Base-by-base conservation (phyloP, 1,140 invertebrate genomes). In the Nymphalis io region DNA sequence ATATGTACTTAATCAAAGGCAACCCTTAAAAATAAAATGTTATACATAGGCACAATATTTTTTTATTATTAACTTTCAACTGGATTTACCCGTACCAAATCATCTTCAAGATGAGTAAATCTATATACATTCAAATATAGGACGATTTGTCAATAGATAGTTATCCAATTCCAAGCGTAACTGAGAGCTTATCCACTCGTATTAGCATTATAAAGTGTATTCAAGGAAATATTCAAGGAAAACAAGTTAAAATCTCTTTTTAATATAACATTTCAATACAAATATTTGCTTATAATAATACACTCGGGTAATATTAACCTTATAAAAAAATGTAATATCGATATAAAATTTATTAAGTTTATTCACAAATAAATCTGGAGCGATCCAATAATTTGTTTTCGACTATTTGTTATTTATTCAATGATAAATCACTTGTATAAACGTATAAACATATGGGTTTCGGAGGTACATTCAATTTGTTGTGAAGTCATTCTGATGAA, bases 401-500 rank as follows among this genome's bases (percentile, higher is more conserved):
- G 64, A 55, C 60, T 75, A 78, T 75, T 69, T 75, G 71, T 73
- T 76, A 78, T 72, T 75, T 78, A 68, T 71, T 44, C 62, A 69
- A 70, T 73, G 69, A 75, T 78, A 75, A 70, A 73, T 65, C 63
- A 57, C 61, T 71, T 58, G 57, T 60, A 64, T 70, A 66, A 72
- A 55, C 57, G 57, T 60, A 64, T 70, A 66, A 72, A 55, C 57
- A 51, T 74, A 74, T 70, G 68, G 62, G 57, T 72, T 69, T 20
- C 53, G 39, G 72, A 71, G 70, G 77, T 74, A 74, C 58, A 79
- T 79, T 78, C 74, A 76, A 80, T 78, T 80, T 76, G 72, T 71
- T 72, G 68, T 73, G 68, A 78, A 73, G 75, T 74, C 75, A 72
- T 80, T 78, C 55, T 72, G 73, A 80, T 80, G 76, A 80, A 69